These are phyloP conservation scores for Gasterosteus aculeatus DNA, from an alignment of 2,113 vertebrate species.

Conservation along the genomic window DNA sequence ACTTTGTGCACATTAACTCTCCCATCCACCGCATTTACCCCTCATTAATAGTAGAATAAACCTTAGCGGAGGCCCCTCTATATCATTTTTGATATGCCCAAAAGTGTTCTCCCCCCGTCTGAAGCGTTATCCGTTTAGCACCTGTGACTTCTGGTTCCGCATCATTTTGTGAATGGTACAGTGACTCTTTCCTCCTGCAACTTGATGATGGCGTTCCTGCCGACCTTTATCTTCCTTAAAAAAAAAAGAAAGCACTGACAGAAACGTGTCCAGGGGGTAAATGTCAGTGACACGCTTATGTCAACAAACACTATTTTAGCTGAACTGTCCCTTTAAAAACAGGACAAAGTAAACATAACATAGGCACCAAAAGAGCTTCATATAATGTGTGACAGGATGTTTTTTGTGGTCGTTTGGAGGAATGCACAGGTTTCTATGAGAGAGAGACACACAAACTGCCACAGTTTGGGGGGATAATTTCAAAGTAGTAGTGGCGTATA, in stretches of 20 bases:
- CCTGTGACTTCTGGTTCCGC: conserved; percentile 4
- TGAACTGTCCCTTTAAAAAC: conserved; percentile 60
- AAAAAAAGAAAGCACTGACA: conserved; percentile 10
- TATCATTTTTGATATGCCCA: conserved; percentile 15
- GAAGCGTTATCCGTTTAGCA: conserved; percentile 21
- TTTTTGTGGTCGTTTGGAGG: conserved; percentile 20
- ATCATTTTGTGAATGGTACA: background rate
- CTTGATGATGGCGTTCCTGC: conserved; percentile 23
- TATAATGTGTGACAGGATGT: conserved; percentile 47
- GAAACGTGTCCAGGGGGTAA: conserved; percentile 17
- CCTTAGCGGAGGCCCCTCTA: conserved; percentile 12
- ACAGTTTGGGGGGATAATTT: conserved; percentile 59
- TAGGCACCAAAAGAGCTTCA: conserved; percentile 49
- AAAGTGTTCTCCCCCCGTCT: conserved; percentile 24
- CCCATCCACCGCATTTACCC: conserved; percentile 21
- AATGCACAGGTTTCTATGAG: conserved; percentile 54
- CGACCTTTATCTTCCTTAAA: conserved; percentile 23
- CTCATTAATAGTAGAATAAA: conserved; percentile 41
- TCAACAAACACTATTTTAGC: conserved; percentile 25
- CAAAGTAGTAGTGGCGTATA: conserved; percentile 44
- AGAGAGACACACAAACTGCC: conserved; percentile 33
- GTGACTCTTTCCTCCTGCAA: conserved; percentile 23
- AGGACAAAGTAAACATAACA: conserved; percentile 46
- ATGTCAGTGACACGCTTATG: conserved; percentile 24
- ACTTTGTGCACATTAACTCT: conserved; percentile 38